These are phyloP conservation scores for Erithacus rubecula DNA, from an alignment of 2,797 vertebrate species.

Conservation along the genomic window DNA sequence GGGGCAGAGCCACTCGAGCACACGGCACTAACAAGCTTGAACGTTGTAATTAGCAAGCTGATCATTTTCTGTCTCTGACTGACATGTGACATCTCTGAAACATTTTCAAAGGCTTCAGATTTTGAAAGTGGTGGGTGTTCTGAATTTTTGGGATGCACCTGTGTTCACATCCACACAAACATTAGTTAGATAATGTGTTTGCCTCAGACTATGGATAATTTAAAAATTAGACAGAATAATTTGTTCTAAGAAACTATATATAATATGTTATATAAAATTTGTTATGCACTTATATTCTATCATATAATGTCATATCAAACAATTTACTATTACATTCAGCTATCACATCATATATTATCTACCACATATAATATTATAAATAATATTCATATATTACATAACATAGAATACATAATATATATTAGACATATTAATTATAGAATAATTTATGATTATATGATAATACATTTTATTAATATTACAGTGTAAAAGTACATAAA, in stretches of 20 bases:
- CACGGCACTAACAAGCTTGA: conserved; percentile 39
- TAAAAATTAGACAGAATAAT: conserved; percentile 60
- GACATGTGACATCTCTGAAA: conserved; percentile 78
- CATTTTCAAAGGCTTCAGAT: conserved; percentile 65
- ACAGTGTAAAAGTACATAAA: not conserved
- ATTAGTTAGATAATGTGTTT: conserved; percentile 34
- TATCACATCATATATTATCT: not conserved
- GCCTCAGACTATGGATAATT: conserved; percentile 29
- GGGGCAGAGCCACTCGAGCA: conserved; percentile 50
- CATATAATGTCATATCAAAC: not conserved
- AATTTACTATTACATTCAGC: not conserved
- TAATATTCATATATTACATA: not conserved
- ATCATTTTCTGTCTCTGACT: conserved; percentile 77
- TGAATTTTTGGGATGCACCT: conserved; percentile 63
- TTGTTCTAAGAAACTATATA: conserved; percentile 33
- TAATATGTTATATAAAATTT: conserved; percentile 10
- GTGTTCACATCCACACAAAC: conserved; percentile 43
- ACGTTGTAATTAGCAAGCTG: conserved; percentile 77
- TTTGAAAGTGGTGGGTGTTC: conserved; percentile 70
- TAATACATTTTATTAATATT: not conserved
- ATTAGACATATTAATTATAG: not conserved
- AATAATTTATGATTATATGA: not conserved
- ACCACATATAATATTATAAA: not conserved
- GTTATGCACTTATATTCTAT: not conserved
- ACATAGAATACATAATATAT: not conserved